These are phyloP conservation scores for Nemapogon koenigi DNA, from an alignment of 2,888 invertebrate species.

Conservation along the genomic window DNA sequence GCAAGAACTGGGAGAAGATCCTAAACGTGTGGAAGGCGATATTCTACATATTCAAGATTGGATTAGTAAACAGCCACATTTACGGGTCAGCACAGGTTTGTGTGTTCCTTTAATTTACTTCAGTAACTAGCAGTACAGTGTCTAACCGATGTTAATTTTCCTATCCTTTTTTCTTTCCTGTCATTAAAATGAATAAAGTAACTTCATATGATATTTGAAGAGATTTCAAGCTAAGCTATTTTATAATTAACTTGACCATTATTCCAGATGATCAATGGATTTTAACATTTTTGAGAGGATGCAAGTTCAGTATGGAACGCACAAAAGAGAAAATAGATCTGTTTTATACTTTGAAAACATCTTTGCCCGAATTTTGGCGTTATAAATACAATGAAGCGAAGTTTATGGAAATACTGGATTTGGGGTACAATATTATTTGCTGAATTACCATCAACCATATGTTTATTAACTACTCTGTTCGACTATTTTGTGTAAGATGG, in stretches of 20 bases:
- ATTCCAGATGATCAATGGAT: conserved; percentile 69
- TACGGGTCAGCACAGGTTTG: conserved; percentile 40
- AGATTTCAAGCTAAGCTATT: no score
- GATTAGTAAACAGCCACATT: conserved; percentile 45
- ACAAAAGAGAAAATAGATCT: conserved; percentile 68
- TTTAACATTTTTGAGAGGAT: conserved; percentile 67
- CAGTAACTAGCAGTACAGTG: no score
- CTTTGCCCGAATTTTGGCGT: conserved; percentile 55
- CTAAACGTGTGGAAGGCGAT: conserved; percentile 30
- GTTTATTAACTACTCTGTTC: no score
- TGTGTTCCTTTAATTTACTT: no score
- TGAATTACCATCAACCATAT: no score
- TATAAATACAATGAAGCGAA: conserved; percentile 25
- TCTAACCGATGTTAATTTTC: no score
- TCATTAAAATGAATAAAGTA: no score
- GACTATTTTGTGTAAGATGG: no score
- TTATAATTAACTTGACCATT: background rate
- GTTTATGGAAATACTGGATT: conserved; percentile 27
- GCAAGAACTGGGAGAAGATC: conserved; percentile 55
- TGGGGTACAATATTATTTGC: no score
- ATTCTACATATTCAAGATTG: conserved; percentile 43
- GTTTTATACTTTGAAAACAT: conserved; percentile 57
- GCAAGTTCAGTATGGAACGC: conserved; percentile 69
- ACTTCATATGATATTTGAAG: no score
- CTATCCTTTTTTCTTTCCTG: no score